Evolutionary conservation across 2,113 vertebrate species (phyloP), one percentile per base, ranked within the genome.

Genomic region (Equus przewalskii): DNA sequence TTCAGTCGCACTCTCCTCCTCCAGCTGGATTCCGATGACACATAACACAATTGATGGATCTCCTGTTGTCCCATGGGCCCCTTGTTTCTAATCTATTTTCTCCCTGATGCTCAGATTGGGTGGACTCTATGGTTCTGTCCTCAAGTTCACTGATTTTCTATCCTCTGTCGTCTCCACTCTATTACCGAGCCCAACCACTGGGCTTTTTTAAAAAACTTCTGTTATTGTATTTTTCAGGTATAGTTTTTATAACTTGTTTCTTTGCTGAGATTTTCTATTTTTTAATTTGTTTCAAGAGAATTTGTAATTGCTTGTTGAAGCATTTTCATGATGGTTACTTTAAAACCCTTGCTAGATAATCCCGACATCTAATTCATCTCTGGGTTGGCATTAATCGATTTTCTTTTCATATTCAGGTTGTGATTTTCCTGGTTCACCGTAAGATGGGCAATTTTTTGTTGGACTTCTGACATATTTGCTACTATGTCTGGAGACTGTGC

Each of bases 281-380:
- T 73, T 46, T 41, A 83, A 41, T 60, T 82, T 91, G 70, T 86
- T 96, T 84, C 92, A 56, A 88, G 81, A 84, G 41, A 67, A 89
- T 89, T 44, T 69, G 49, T 84, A 69, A 87, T 49, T 91, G 69
- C 85, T 97, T 83, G 24, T n/a, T 82, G 91, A 92, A 62, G 84
- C 51, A 81, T 85, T 70, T 89, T 89, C 83, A 89, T 49, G 46
- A 72, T 65, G 24, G 5, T 28, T 73, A 58, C 60, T 76, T 95
- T 58, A 75, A 91, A 88, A 93, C 33, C 58, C 81, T 83, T 72
- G 44, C n/a, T 80, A 72, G 51, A 85, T 58, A 70, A 85, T 41
- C 62, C 67, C 73, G 89, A 44, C 51, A 70, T 65, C 60, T 54
- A 54, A 72, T 72, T 93, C 81, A 70, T 76, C 78, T 76, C 26